Evolutionary conservation across 1,140 invertebrate genomes (phyloP).

Genomic region (Rhagoletis zephyria): DNA sequence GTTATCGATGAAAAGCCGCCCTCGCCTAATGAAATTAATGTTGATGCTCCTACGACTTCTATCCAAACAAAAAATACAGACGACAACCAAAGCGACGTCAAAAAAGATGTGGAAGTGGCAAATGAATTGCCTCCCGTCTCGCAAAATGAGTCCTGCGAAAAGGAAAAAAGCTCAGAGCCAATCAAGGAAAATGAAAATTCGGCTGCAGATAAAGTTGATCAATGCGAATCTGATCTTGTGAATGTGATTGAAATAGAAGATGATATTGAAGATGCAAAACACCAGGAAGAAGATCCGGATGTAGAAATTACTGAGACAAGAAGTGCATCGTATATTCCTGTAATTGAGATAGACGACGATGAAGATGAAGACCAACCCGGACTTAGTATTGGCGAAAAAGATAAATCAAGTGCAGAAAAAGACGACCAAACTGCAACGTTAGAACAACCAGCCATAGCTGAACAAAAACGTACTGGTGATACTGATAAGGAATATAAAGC

Average conservation of each 20-base stretch:
- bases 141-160: neutral
- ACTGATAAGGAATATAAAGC: constrained; percentile 44
- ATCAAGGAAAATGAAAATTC: constrained; percentile 7
- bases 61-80: neutral
- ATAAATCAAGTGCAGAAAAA: neutral
- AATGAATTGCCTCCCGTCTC: neutral
- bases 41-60: neutral
- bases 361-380: neutral
- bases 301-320: constrained; percentile 37
- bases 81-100: neutral
- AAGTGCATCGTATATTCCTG: constrained; percentile 23
- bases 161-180: neutral
- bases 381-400: neutral
- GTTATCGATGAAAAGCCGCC: constrained; percentile 43
- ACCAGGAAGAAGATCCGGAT: neutral
- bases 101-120: neutral
- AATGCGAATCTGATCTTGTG: neutral
- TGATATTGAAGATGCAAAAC: constrained; percentile 22
- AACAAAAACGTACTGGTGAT: neutral
- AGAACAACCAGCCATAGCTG: neutral
- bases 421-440: neutral
- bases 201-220: neutral
- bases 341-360: constrained; percentile 43
- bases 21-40: neutral
- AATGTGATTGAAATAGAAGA: constrained; percentile 52